These are phyloP conservation scores for Morus bassanus DNA, from an alignment of 2,797 vertebrate species.

Conservation along the genomic window DNA sequence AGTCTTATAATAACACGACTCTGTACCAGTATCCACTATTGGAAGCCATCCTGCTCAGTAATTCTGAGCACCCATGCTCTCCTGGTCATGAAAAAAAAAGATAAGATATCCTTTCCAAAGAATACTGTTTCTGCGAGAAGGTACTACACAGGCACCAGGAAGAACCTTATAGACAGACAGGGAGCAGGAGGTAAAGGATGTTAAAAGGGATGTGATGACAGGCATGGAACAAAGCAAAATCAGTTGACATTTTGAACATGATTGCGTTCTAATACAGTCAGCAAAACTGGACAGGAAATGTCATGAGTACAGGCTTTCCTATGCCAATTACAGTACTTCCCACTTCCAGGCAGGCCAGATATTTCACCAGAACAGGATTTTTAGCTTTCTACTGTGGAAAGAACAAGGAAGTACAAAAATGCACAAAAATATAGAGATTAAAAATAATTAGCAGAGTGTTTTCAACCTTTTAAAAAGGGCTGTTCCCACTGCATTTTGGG, in stretches of 20 bases:
- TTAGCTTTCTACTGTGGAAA: not conserved
- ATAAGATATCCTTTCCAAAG: not conserved
- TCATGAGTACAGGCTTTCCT: not conserved
- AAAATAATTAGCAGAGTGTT: not conserved
- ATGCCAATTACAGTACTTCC: not conserved
- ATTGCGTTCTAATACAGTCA: not conserved
- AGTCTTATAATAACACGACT: not conserved
- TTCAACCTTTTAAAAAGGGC: not conserved
- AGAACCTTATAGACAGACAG: not conserved
- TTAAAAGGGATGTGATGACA: not conserved
- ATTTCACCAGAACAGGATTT: not conserved
- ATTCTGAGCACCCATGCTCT: not conserved
- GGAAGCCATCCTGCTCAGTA: not conserved
- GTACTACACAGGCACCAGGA: not conserved
- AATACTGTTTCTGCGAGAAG: not conserved
- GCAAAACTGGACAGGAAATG: not conserved
- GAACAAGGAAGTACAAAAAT: not conserved
- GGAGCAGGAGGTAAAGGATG: not conserved
- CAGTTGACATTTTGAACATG: not conserved
- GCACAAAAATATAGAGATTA: not conserved
- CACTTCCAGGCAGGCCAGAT: not conserved
- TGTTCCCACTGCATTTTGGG: not conserved
- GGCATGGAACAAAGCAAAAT: not conserved
- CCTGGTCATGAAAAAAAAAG: not conserved
- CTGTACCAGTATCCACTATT: not conserved